Base-by-base conservation (phyloP, 2,113 vertebrate genomes). In the Ailuropoda melanoleuca region DNA sequence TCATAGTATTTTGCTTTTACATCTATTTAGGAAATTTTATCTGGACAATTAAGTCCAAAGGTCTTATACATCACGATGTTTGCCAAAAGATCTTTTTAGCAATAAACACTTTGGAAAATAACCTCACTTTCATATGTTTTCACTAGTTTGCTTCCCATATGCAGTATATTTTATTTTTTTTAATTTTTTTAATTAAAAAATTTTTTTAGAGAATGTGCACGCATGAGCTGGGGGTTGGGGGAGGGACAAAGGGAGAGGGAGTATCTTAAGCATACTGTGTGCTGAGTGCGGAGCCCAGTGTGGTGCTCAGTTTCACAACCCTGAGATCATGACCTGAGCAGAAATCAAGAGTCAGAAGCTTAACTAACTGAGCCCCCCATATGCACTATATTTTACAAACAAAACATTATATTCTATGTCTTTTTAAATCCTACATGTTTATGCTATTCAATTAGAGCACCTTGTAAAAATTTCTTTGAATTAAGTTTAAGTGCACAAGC, bases 141-240 rank as follows among this genome's bases (percentile, higher is more conserved):
- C 14, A 77, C 17, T 58, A 77, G 72, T 94, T 81, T 3, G 64
- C n/a, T 37, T 82, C 14, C 50, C 13, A 55, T 48, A 53, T 68
- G 29, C 12, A 23, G 8, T 48, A 14, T 90, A 64, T 39, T 95
- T 86, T 75, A 24, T 56, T 1, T 82, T 74, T 89, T 83, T 55
- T 34, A 89, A 90, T 9, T 64, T 62, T 62, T 31, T 64, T 64
- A 64, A 64, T 12, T 64, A 43, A 43, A 43, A 43, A 43, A 43
- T 31, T 62, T 62, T 26, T 31, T 31, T 62, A 62, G 12, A 14
- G 29, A 64, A 64, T 64, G 12, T 31, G 13, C 60, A 55, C 5
- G 6, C 17, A 5, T 55, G 29, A 14, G 12, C 13, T 5, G 0
- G 2, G 2, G 15, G 31, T 18, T 3, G 31, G 34, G 64, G 31